Evolutionary conservation across 2,113 vertebrate species (phyloP), one percentile per base, ranked within the genome.

Genomic region (Tichodroma muraria): DNA sequence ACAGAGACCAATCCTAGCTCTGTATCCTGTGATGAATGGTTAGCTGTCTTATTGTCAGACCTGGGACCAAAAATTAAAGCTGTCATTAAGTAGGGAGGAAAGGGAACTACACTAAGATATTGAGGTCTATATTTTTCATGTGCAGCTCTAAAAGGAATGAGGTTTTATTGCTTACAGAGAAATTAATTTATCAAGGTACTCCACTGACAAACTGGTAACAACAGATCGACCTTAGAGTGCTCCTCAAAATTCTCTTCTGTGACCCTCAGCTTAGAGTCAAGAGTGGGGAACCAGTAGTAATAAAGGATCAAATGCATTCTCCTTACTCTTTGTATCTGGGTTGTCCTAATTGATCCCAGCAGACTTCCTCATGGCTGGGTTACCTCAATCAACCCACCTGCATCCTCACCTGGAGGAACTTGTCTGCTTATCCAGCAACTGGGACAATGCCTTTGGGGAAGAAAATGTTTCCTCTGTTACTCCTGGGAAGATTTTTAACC

Each of bases 271-370:
- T 95, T 30, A 45, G 31, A 95, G 94, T 78, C 85, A 90, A 50
- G 88, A 89, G 38, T 61, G n/a, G 61, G 61, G 88, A 94, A 47
- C 85, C 52, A 70, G 69, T 33, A 88, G 54, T 45, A 92, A 30
- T 13, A 68, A 86, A 68, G 72, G 44, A 92, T 30, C 75, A 76
- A 79, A 92, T 72, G 10, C 22, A 70, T 66, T 72, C 64, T 80
- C 70, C 68, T 84, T 72, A 11, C 68, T 93, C 85, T 63, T 81
- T 42, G 33, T 94, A 92, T 88, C 94, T 97, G 92, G 91, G 93
- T 95, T 78, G 30, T 78, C 86, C 79, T 95, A 97, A 97, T 97
- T 97, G 96, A 96, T 97, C 96, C 95, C 96, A 96, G 68, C 68
- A 94, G 96, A 79, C 10, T 96, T 88, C 45, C 50, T 61, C 35